A percentile compares a stretch with the other conserved stretches of the same genome.
Evolutionary conservation across 1,140 invertebrate species (phyloP).

Genomic region (Akabosia matsudoensis): DNA sequence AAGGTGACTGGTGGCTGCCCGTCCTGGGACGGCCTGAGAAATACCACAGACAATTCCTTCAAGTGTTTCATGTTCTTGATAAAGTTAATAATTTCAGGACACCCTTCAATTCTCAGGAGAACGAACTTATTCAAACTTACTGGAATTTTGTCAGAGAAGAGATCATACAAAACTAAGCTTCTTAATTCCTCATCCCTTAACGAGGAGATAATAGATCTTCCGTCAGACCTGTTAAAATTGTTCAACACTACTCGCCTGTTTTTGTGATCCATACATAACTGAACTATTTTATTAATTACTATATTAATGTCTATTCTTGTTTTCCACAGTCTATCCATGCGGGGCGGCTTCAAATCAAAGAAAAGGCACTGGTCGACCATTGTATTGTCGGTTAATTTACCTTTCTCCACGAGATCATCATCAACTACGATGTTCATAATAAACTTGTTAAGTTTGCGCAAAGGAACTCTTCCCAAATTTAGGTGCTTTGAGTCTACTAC

Average conservation of each 20-base stretch:
- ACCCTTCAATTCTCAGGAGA: not conserved
- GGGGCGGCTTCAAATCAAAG: not conserved
- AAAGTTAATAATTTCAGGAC: not conserved
- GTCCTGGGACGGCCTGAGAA: not conserved
- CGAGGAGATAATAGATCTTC: too few relatives aligned
- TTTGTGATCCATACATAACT: not conserved
- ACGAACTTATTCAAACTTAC: not conserved
- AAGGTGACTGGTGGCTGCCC: not conserved
- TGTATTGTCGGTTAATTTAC: not conserved
- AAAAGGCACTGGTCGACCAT: too few relatives aligned
- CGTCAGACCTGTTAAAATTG: not conserved
- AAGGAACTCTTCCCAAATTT: not conserved
- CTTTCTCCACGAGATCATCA: too few relatives aligned
- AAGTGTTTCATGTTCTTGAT: constrained; percentile 3
- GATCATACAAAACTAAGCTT: too few relatives aligned
- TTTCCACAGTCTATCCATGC: not conserved
- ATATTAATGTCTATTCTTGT: not conserved
- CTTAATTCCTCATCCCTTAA: too few relatives aligned
- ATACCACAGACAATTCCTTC: constrained; percentile 2
- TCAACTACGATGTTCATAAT: not conserved
- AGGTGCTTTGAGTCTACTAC: not conserved
- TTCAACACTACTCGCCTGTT: not conserved
- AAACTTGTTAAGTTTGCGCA: not conserved
- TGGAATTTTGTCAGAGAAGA: not conserved
- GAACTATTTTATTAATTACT: not conserved